These are phyloP conservation scores for Aphrocallistes beatrix DNA, from an alignment of 37 sponge, comb jelly and placozoan genomes.

Conservation along the genomic window DNA sequence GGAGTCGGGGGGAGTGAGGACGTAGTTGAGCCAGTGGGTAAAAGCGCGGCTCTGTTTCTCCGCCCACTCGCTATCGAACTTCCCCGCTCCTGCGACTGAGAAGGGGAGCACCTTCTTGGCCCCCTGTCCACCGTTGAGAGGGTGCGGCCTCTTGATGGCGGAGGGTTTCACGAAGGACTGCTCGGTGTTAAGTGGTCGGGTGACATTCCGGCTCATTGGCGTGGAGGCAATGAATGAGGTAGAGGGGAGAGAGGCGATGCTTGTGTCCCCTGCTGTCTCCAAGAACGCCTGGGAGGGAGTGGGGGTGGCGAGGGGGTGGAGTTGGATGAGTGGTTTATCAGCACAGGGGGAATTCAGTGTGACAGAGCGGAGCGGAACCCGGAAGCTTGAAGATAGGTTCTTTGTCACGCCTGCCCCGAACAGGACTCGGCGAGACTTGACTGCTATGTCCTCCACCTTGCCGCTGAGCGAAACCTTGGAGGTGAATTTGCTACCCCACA, in stretches of 20 bases:
- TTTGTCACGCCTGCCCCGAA: not conserved
- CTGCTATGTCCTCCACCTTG: not conserved
- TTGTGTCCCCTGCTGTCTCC: not conserved
- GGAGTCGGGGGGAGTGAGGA: constrained; percentile 52
- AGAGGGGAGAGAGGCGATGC: not conserved
- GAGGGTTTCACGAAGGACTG: not conserved
- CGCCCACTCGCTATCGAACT: not conserved
- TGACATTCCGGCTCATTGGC: not conserved
- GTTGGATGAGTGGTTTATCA: not conserved
- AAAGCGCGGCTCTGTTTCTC: constrained; percentile 33
- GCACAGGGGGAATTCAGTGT: not conserved
- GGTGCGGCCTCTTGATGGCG: not conserved
- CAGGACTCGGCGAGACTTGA: not conserved
- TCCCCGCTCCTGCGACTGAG: not conserved
- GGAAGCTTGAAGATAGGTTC: not conserved
- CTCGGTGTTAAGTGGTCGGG: not conserved
- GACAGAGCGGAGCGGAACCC: not conserved
- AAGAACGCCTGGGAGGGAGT: not conserved
- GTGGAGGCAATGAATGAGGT: not conserved
- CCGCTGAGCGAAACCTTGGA: not conserved
- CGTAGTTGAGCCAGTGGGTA: constrained; percentile 69
- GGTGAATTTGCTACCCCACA: not conserved
- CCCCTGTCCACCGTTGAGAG: not conserved
- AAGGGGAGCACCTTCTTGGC: not conserved
- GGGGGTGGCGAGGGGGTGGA: not conserved